Evolutionary conservation across 2,797 vertebrate genomes (phyloP), one percentile per base, ranked within the genome.

Genomic region (Acipenser oxyrinchus): DNA sequence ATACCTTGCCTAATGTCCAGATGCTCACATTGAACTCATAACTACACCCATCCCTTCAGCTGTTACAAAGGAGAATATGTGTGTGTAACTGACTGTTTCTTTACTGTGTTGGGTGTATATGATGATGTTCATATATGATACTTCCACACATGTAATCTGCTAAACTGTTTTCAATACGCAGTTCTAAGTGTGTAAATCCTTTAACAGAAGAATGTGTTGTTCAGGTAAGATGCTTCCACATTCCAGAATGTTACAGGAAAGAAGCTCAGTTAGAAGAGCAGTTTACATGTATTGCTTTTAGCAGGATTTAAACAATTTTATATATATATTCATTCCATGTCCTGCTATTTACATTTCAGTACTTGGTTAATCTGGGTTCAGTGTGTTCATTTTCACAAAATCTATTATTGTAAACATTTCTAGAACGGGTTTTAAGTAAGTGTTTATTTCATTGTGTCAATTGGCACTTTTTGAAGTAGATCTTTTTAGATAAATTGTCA

Each of bases 271-370:
- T 18, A 18, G 23, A 50, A 8, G n/a, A 51, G 15, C 37, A 6
- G 50, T 53, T 10, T 52, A 59, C 65, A 49, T 58, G n/a, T 66
- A 10, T 10, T 8, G n/a, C 7, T 57, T 66, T n/a, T 50, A 6
- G 8, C 62, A 13, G 8, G 18, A 23, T 51, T 52, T 11, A 52
- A 51, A 64, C 5, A 23, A 1, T n/a, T 7, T 6, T 61, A 51
- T n/a, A 57, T n/a, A 62, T 48, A 66, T 60, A 59, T 58, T n/a
- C 58, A 59, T 71, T 79, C 74, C 71, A 65, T 72, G 66, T 69
- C 62, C 71, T 66, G 72, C 68, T 72, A 60, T 60, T 60, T 60
- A 73, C 74, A 72, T 48, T 64, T 50, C 55, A 2, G 50, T 55
- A 59, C 23, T 66, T 10, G 57, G 23, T 37, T 37, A 37, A 37